Conservation (phyloP, 2,888 invertebrate species). For the Philaethria dido region DNA sequence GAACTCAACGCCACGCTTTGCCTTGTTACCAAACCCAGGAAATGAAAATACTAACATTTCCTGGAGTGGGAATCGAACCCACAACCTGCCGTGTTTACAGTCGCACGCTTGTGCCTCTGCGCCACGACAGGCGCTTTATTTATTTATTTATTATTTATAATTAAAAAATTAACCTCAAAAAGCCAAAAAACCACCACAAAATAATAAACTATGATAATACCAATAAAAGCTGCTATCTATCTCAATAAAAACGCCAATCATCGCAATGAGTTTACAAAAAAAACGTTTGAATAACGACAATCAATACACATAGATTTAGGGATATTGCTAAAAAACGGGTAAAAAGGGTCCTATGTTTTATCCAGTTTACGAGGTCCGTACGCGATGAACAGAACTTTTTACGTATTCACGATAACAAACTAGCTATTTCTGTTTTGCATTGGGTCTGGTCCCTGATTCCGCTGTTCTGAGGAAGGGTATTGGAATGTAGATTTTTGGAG, state of each 20-base stretch:
- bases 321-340: constrained; percentile 47
- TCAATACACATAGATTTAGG: constrained; percentile 44
- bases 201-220: background rate
- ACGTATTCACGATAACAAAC: constrained; percentile 25
- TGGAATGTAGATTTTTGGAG: too few species aligned
- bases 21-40: too few species aligned
- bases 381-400: constrained; percentile 19
- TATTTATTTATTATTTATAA: too few species aligned
- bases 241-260: constrained; percentile 29
- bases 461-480: background rate
- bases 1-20: too few species aligned
- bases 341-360: constrained; percentile 54
- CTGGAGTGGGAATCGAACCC: too few species aligned
- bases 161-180: background rate
- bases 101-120: too few species aligned
- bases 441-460: background rate
- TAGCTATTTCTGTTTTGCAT: background rate
- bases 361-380: constrained; percentile 46
- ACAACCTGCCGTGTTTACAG: too few species aligned
- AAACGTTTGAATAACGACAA: constrained; percentile 39
- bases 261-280: constrained; percentile 33
- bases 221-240: constrained; percentile 8
- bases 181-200: too few species aligned
- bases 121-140: too few species aligned
- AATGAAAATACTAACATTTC: too few species aligned